A percentile compares a stretch with the other conserved stretches of the same genome.
Conservation (phyloP, 1,140 invertebrate genomes). For the Neodiprion fabricii region DNA sequence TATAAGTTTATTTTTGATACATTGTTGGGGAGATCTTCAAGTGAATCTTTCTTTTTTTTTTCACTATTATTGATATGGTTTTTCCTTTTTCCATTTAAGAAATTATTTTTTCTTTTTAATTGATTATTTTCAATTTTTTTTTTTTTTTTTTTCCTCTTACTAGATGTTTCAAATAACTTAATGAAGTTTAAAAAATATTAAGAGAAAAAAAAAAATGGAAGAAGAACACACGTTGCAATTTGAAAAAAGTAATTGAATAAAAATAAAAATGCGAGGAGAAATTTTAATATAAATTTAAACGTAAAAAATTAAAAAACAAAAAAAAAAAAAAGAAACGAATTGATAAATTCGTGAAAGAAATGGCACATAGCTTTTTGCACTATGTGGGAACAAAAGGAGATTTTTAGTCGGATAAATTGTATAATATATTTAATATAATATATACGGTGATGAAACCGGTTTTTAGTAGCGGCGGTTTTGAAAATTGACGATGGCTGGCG, state of each 20-base stretch:
- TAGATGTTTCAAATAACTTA: constrained; percentile 58
- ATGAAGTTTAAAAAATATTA: constrained; percentile 60
- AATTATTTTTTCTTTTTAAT: constrained; percentile 39
- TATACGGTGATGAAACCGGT: constrained; percentile 34
- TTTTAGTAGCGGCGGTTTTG: not conserved
- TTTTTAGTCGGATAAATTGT: constrained; percentile 59
- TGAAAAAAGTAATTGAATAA: too few relatives aligned
- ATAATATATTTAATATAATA: constrained; percentile 61
- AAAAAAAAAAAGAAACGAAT: constrained; percentile 4
- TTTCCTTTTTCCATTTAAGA: constrained; percentile 11
- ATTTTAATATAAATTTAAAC: constrained; percentile 22
- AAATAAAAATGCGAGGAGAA: constrained; percentile 32
- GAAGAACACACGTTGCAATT: too few relatives aligned
- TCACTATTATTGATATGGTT: constrained; percentile 2
- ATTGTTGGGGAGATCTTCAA: constrained; percentile 54
- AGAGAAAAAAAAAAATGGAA: constrained; percentile 17
- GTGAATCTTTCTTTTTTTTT: constrained; percentile 49
- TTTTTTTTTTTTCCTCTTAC: constrained; percentile 50
- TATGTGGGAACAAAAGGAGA: constrained; percentile 48
- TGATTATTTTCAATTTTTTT: constrained; percentile 38
- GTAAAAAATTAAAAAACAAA: not conserved
- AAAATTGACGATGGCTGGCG: not conserved
- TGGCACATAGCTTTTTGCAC: constrained; percentile 51
- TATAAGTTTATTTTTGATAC: constrained; percentile 63
- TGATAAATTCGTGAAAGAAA: constrained; percentile 21